A percentile compares a stretch with the other conserved stretches of the same genome.
These are phyloP conservation scores for Oncopodura yosiiana DNA, from an alignment of 1,140 invertebrate species.

Conservation along the genomic window DNA sequence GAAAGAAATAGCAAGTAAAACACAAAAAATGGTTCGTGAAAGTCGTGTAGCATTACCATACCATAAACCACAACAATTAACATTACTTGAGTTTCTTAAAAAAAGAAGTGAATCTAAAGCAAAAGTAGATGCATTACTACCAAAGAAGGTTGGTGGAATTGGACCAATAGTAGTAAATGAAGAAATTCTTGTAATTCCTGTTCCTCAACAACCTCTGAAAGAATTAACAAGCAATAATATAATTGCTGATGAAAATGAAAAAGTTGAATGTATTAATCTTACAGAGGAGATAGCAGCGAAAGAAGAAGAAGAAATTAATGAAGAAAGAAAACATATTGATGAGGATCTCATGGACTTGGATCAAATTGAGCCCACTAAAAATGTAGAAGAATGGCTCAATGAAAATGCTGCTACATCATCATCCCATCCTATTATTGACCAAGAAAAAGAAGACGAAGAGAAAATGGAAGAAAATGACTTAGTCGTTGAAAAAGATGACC, in stretches of 20 bases:
- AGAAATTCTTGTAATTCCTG: no score
- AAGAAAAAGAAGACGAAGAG: not conserved
- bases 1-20: constrained; percentile 47
- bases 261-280: no score
- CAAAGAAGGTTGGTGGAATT: no score
- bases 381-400: no score
- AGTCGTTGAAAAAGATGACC: not conserved
- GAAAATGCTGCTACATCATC: no score
- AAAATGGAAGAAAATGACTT: not conserved
- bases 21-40: constrained; percentile 58
- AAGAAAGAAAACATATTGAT: not conserved
- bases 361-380: not conserved
- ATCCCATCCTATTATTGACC: not conserved
- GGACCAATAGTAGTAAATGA: no score
- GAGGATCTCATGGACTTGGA: not conserved
- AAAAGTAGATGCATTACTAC: no score
- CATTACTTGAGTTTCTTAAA: constrained; percentile 59
- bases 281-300: not conserved
- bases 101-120: constrained; percentile 36
- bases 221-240: no score
- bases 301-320: not conserved
- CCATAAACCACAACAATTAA: constrained; percentile 61
- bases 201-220: no score
- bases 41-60: constrained; percentile 60
- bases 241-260: no score